phyloP scores from a whole-genome alignment of 2,113 vertebrate species.

The Fulmarus glacialis region DNA sequence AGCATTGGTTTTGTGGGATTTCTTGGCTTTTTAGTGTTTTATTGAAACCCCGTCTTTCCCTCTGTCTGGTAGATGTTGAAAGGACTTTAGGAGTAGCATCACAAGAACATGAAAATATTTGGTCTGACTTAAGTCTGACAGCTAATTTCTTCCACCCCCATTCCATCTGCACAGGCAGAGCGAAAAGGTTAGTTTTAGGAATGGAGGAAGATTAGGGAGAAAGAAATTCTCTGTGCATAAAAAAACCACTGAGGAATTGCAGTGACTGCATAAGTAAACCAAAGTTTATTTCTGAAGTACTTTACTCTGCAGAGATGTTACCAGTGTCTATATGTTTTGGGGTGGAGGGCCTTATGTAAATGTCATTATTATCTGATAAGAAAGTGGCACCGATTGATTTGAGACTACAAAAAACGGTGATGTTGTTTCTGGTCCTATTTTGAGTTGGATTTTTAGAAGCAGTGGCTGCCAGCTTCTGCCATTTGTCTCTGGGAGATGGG shows the following conservation, averaged over 20 bases:
- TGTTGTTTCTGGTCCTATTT: neutral
- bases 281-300: neutral
- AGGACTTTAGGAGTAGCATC: neutral
- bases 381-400: neutral
- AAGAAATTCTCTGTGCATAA: neutral
- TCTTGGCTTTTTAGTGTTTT: neutral
- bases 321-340: neutral
- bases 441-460: neutral
- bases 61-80: neutral
- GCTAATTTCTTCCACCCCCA: neutral
- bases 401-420: neutral
- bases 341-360: accelerated
- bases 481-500: neutral
- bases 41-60: neutral
- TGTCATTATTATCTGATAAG: neutral
- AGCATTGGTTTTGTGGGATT: neutral
- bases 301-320: neutral
- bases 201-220: neutral
- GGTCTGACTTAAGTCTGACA: neutral
- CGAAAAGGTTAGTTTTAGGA: neutral
- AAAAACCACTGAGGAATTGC: neutral
- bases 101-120: neutral
- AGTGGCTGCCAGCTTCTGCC: neutral
- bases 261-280: neutral
- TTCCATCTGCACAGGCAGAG: neutral